Evolutionary conservation across 2,888 invertebrate genomes (phyloP).

Genomic region (Tipula helvola): DNA sequence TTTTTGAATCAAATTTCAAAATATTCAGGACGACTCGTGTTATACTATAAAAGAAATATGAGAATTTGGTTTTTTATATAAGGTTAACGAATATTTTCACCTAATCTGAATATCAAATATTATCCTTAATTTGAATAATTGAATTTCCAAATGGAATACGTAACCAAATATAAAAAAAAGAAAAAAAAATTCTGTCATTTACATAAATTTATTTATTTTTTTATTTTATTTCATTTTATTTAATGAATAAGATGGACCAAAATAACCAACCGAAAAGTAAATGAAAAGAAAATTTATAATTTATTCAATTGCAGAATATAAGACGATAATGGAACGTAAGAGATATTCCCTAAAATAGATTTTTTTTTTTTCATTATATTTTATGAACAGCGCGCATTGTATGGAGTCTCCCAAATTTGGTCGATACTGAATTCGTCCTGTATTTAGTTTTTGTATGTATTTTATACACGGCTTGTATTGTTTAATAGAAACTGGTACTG

Average conservation of each 20-base stretch:
- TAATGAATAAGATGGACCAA: not conserved
- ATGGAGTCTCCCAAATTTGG: too few species aligned
- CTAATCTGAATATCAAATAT: slow-evolving; percentile 4
- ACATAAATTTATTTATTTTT: not conserved
- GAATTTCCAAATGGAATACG: not conserved
- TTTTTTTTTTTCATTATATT: not conserved
- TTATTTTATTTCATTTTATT: not conserved
- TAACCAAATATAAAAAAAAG: not conserved
- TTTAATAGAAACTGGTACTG: too few species aligned
- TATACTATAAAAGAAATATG: too few species aligned
- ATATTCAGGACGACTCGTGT: too few species aligned
- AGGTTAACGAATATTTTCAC: not conserved
- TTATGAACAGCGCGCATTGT: too few species aligned
- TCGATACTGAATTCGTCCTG: too few species aligned
- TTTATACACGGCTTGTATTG: too few species aligned
- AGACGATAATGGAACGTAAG: not conserved
- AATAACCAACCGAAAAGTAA: not conserved
- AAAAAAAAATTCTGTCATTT: not conserved
- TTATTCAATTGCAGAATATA: not conserved
- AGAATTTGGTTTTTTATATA: not conserved
- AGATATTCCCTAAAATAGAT: not conserved
- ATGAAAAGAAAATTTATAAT: not conserved
- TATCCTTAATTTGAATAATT: not conserved
- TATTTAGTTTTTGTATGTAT: too few species aligned
- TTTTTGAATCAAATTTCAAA: too few species aligned